A percentile compares a stretch with the other conserved stretches of the same genome.
phyloP scores from a whole-genome alignment of 2,113 vertebrate genomes.

The Atherinomorus stipes region DNA sequence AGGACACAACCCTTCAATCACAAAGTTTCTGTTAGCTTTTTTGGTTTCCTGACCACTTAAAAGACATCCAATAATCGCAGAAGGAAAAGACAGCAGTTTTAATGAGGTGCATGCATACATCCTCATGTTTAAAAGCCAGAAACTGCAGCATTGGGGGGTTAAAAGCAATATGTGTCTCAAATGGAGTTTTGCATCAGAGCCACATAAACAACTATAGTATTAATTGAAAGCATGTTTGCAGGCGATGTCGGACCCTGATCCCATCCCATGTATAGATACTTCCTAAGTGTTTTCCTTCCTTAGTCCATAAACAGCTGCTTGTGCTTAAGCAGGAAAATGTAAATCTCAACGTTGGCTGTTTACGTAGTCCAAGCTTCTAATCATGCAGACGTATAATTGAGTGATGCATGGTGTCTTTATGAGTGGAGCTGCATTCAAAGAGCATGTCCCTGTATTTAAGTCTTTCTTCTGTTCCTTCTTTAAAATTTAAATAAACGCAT shows the following conservation, averaged over 20 bases:
- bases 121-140: slow-evolving; percentile 25
- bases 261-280: slow-evolving; percentile 59
- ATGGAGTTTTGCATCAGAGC: slow-evolving; percentile 46
- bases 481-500: slow-evolving; percentile 73
- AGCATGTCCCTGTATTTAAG: slow-evolving; percentile 84
- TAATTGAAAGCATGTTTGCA: slow-evolving; percentile 48
- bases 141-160: background rate
- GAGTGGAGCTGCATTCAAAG: slow-evolving; percentile 84
- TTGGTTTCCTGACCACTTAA: slow-evolving; percentile 40
- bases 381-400: slow-evolving; percentile 86
- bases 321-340: slow-evolving; percentile 85
- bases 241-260: slow-evolving; percentile 19
- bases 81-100: slow-evolving; percentile 13
- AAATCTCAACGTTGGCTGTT: slow-evolving; percentile 85
- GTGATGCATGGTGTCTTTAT: slow-evolving; percentile 85
- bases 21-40: slow-evolving; percentile 32
- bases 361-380: slow-evolving; percentile 86
- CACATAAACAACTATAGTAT: slow-evolving; percentile 63
- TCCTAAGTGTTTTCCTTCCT: slow-evolving; percentile 69
- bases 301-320: slow-evolving; percentile 84
- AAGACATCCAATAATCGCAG: slow-evolving; percentile 4
- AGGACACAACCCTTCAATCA: slow-evolving; percentile 53
- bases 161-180: slow-evolving; percentile 47
- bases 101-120: slow-evolving; percentile 10
- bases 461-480: slow-evolving; percentile 73